Percentiles rank a stretch among this genome's conserved stretches.
These are phyloP conservation scores for Lateolabrax maculatus DNA, from an alignment of 2,797 vertebrate species.

Conservation along the genomic window DNA sequence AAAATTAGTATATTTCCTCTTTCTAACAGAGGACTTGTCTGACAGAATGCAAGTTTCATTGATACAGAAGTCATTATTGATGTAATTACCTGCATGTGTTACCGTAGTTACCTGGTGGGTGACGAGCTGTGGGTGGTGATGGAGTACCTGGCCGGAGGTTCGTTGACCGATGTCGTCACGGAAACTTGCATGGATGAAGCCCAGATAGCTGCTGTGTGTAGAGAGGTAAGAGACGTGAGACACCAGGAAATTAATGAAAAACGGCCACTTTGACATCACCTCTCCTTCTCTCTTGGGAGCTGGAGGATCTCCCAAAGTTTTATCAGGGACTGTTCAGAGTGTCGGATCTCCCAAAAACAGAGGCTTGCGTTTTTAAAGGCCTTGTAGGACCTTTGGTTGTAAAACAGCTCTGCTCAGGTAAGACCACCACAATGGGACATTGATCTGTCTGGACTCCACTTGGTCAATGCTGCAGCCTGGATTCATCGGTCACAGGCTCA, in stretches of 20 bases:
- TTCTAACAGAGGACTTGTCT: too few species aligned
- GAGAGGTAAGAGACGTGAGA: conserved; percentile 87
- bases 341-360: not conserved
- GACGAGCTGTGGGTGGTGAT: conserved; percentile 99
- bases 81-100: not conserved
- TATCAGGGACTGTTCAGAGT: not conserved
- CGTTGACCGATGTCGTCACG: conserved; percentile 95
- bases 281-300: not conserved
- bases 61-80: not conserved
- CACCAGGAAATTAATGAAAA: not conserved
- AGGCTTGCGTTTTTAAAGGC: not conserved
- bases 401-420: not conserved
- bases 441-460: not conserved
- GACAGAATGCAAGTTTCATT: not conserved
- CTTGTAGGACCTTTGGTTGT: not conserved
- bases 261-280: not conserved
- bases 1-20: too few species aligned
- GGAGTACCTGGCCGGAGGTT: conserved; percentile 98
- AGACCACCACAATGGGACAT: too few species aligned
- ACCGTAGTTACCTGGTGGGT: conserved; percentile 93
- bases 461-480: not conserved
- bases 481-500: not conserved
- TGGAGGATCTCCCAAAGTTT: not conserved
- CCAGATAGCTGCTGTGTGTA: conserved; percentile 96
- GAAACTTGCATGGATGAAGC: conserved; percentile 99